phyloP scores from a whole-genome alignment of 2,113 vertebrate species.

The Himantopus leucocephalus region DNA sequence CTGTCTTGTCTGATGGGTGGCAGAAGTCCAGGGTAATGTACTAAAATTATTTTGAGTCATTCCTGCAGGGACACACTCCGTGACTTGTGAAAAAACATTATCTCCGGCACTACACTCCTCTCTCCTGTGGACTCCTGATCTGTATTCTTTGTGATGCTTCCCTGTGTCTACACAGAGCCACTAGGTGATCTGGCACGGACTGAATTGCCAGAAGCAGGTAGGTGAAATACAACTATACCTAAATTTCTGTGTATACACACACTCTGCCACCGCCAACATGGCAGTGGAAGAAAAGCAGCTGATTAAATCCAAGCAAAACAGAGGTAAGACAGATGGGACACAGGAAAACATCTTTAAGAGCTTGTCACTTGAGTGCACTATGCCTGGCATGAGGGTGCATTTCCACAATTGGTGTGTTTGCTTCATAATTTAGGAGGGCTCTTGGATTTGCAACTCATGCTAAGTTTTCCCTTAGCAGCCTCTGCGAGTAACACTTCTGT shows the following conservation, averaged over 20 bases:
- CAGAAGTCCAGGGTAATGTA: slow-evolving; percentile 13
- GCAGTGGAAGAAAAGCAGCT: neutral
- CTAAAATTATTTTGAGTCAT: slow-evolving; percentile 11
- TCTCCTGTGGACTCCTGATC: neutral
- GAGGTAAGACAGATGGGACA: neutral
- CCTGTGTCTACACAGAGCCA: neutral
- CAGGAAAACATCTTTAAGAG: neutral
- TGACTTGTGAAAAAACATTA: neutral
- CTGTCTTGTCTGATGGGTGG: neutral
- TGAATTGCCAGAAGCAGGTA: neutral
- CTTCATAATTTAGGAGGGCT: neutral
- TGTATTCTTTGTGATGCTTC: neutral
- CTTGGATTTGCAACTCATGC: neutral
- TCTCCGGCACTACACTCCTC: neutral
- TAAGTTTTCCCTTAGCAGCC: neutral
- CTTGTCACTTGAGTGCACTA: neutral
- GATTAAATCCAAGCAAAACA: neutral
- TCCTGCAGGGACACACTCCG: neutral
- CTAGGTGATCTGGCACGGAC: neutral
- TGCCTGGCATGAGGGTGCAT: neutral
- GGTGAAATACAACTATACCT: neutral
- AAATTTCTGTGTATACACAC: neutral
- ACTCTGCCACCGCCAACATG: neutral
- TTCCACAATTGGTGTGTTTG: neutral
- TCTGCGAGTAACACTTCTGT: neutral